Conservation (phyloP, 1,140 invertebrate species). For the Trichomalopsis sarcophagae region DNA sequence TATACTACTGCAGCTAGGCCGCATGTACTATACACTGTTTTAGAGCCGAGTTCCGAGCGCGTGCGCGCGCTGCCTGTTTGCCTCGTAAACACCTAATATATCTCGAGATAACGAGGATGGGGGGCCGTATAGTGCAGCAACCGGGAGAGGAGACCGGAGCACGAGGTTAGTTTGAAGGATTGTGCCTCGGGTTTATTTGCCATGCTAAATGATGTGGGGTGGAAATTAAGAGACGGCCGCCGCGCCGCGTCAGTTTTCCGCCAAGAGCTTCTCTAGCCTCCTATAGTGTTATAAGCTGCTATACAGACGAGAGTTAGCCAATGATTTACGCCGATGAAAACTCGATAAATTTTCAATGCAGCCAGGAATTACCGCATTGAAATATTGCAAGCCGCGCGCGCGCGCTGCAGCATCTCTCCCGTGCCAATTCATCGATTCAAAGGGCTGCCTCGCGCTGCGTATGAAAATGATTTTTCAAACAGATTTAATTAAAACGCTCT, state of each 20-base stretch:
- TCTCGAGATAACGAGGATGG: constrained; percentile 49
- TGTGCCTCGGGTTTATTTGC: constrained; percentile 10
- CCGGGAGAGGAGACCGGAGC: not conserved
- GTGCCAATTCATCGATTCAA: not conserved
- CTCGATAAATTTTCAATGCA: not conserved
- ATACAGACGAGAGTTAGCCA: not conserved
- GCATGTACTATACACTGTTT: constrained; percentile 20
- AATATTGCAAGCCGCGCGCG: not conserved
- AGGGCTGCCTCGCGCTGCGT: not conserved
- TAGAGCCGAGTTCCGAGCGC: constrained; percentile 29
- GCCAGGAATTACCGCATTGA: too few species aligned
- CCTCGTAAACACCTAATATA: constrained; percentile 53
- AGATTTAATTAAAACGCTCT: constrained; percentile 42
- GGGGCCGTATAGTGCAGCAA: too few species aligned
- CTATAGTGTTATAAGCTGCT: too few species aligned
- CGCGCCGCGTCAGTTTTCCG: too few species aligned
- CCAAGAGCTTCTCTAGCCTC: too few species aligned
- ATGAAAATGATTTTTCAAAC: constrained; percentile 43
- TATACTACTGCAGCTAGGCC: not conserved
- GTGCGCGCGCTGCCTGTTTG: constrained; percentile 8
- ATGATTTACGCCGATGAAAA: not conserved
- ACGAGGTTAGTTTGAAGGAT: constrained; percentile 26
- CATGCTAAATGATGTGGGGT: not conserved
- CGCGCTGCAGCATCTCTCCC: not conserved
- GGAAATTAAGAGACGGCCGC: not conserved